Conservation (phyloP, 2,888 invertebrate genomes). For the Cheilosia grossa region DNA sequence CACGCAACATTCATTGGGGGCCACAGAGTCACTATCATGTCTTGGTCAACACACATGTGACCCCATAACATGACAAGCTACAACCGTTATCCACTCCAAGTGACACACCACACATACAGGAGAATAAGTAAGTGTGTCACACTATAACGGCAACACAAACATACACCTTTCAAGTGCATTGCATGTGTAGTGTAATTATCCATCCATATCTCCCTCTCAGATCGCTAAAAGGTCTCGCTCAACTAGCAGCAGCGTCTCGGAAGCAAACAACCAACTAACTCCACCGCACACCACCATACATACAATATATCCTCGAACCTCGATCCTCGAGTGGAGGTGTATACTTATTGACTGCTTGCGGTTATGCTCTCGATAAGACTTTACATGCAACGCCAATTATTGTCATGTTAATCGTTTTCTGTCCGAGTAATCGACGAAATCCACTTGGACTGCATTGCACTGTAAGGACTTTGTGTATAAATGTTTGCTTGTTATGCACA, state of each 20-base stretch:
- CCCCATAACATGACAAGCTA: slow-evolving; percentile 54
- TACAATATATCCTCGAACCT: background rate
- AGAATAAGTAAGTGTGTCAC: slow-evolving; percentile 2
- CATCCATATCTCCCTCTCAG: slow-evolving; percentile 33
- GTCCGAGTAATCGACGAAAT: slow-evolving; percentile 57
- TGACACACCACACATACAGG: slow-evolving; percentile 34
- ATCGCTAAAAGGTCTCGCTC: slow-evolving; percentile 4
- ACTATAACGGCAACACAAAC: background rate
- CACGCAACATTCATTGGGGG: slow-evolving; percentile 49
- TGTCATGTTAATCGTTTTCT: slow-evolving; percentile 60
- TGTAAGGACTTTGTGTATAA: background rate
- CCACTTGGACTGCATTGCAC: slow-evolving; percentile 42
- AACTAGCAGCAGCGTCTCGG: background rate
- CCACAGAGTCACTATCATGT: slow-evolving; percentile 47
- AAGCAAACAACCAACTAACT: too few relatives aligned
- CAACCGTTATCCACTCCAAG: slow-evolving; percentile 36
- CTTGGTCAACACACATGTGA: slow-evolving; percentile 47
- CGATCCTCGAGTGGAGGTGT: slow-evolving; percentile 3
- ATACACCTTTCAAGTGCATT: slow-evolving; percentile 17
- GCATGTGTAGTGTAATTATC: slow-evolving; percentile 23
- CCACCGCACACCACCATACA: background rate
- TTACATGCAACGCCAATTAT: slow-evolving; percentile 66
- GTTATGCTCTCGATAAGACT: slow-evolving; percentile 56
- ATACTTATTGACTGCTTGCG: slow-evolving; percentile 49
- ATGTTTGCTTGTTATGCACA: slow-evolving; percentile 13